These are phyloP conservation scores for Rattus norvegicus DNA, from an alignment of 2,113 vertebrate species.

Conservation along the genomic window DNA sequence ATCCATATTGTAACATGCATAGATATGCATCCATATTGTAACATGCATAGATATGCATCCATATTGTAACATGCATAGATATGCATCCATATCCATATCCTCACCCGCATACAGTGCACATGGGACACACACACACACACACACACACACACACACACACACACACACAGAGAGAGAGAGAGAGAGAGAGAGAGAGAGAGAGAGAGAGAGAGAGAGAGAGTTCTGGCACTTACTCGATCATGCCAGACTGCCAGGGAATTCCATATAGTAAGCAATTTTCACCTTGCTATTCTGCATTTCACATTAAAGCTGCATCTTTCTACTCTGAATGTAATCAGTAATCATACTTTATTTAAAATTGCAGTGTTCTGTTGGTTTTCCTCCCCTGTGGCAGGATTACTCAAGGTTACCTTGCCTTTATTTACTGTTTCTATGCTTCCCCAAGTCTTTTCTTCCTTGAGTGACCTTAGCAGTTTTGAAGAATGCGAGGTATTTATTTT, in stretches of 20 bases:
- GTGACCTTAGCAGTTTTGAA: slow-evolving; percentile 9
- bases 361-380: not conserved
- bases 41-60: no score
- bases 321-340: not conserved
- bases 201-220: no score
- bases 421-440: not conserved
- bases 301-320: not conserved
- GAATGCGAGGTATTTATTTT: not conserved
- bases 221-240: not conserved
- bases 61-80: no score
- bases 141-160: not conserved
- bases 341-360: not conserved
- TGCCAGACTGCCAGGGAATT: not conserved
- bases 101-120: not conserved
- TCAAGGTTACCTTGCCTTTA: not conserved
- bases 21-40: no score
- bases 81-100: not conserved
- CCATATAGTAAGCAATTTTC: not conserved
- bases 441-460: not conserved
- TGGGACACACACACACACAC: not conserved
- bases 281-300: not conserved
- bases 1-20: no score
- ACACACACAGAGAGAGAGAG: no score
- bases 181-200: no score
- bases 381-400: not conserved